Evolutionary conservation across 2,888 invertebrate species (phyloP).

Genomic region (Eristalis pertinax): DNA sequence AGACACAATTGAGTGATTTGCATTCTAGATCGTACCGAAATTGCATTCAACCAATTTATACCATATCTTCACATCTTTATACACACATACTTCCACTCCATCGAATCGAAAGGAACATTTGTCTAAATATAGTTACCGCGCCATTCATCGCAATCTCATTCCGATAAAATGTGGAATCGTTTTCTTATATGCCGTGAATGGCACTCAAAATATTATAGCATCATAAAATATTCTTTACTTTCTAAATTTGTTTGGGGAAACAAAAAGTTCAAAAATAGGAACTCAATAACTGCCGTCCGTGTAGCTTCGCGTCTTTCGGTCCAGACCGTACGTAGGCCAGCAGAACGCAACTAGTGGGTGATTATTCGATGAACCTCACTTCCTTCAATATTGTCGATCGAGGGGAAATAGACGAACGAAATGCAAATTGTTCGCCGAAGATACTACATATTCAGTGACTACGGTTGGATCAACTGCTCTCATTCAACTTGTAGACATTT

Average conservation of each 20-base stretch:
- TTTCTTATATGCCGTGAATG: not conserved
- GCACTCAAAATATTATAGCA: not conserved
- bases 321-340: not conserved
- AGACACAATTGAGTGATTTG: no score
- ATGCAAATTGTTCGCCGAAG: not conserved
- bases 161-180: no score
- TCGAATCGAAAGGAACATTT: not conserved
- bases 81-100: no score
- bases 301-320: no score
- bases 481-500: slow-evolving; percentile 29
- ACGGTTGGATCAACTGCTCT: not conserved
- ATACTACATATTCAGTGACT: not conserved
- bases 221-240: not conserved
- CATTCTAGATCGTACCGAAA: not conserved
- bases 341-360: not conserved
- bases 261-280: not conserved
- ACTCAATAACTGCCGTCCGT: not conserved
- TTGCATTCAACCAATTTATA: not conserved
- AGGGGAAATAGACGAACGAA: not conserved
- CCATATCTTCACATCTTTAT: no score
- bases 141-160: not conserved
- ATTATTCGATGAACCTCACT: not conserved
- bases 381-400: not conserved
- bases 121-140: not conserved
- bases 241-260: not conserved